phyloP scores from a whole-genome alignment of 37 sponge, comb jelly and placozoan genomes.

The Beroe ovata region DNA sequence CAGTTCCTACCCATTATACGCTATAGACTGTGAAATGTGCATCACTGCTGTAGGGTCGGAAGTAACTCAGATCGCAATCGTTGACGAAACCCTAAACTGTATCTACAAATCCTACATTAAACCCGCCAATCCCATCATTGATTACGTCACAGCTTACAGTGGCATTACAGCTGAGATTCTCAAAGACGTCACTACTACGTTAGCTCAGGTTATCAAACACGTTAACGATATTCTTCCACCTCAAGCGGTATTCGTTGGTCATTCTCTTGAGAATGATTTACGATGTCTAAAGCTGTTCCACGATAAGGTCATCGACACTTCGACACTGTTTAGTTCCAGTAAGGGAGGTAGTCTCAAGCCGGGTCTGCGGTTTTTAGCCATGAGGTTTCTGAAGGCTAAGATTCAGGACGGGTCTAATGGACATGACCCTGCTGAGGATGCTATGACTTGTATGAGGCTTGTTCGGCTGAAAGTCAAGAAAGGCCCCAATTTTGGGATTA shows the following conservation, averaged over 20 bases:
- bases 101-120: conserved; percentile 83
- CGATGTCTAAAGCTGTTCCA: conserved; percentile 76
- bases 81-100: conserved; percentile 78
- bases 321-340: conserved; percentile 39
- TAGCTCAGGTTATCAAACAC: conserved; percentile 80
- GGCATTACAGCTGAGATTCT: conserved; percentile 81
- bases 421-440: conserved; percentile 87
- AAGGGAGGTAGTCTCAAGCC: conserved; percentile 73
- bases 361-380: conserved; percentile 72
- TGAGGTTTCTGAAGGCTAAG: conserved; percentile 70
- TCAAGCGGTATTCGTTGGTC: conserved; percentile 84
- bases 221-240: conserved; percentile 73
- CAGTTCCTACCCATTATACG: not conserved
- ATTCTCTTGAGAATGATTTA: conserved; percentile 97
- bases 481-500: conserved; percentile 68
- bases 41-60: conserved; percentile 71
- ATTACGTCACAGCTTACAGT: conserved; percentile 91
- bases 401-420: conserved; percentile 71
- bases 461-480: conserved; percentile 75
- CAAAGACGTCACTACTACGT: conserved; percentile 75
- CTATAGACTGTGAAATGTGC: conserved; percentile 69
- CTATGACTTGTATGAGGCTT: conserved; percentile 83
- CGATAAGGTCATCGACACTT: conserved; percentile 63
- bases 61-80: conserved; percentile 84
- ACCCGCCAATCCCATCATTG: conserved; percentile 74